Evolutionary conservation across 2,888 invertebrate species (phyloP), one percentile per base, ranked within the genome.

Genomic region (Steinernema hermaphroditum): DNA sequence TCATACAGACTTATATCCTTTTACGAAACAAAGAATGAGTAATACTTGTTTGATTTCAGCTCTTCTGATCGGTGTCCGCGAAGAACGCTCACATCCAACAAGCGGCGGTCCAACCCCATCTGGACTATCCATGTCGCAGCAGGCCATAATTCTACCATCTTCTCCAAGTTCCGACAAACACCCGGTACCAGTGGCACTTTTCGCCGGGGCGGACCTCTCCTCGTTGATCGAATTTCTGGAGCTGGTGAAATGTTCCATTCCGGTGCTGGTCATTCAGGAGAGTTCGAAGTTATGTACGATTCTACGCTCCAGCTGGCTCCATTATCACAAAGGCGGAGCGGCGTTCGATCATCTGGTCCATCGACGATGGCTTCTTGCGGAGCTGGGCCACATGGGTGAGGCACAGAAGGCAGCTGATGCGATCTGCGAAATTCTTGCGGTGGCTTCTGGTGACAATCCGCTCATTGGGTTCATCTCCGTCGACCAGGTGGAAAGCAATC

Each of bases 161-260:
- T 74, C 80, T 16, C 77, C 79, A 50, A 81, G 77, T 2, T 78
- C 82, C 12, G 76, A 76, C 72, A 84, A 84, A 34, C 72, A 80
- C 37, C 84, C 84, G 9, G 78, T 84, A 34, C 82, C 84, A 12
- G 76, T 83, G 19, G 78, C 75, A 46, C 27, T 84, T n/a, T 84
- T 83, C 73, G 75, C 78, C 73, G 83, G 83, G 9, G 81, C 82
- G 0, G 77, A 78, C 8, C 68, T 77, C 32, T 75, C 74, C 37
- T 78, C 85, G 2, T 74, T 85, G 14, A 73, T 77, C 22, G 85
- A 85, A 71, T 46, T 85, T 16, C 41, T 78, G 8, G 71, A 80
- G 50, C 83, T 80, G 43, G 71, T 83, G 9, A 82, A 85, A 54
- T 76, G 80, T 50, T 84, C 84, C n/a, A 78, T 85, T 14, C 84